phyloP scores from a whole-genome alignment of 2,113 vertebrate genomes.

The Chaetops frenatus region DNA sequence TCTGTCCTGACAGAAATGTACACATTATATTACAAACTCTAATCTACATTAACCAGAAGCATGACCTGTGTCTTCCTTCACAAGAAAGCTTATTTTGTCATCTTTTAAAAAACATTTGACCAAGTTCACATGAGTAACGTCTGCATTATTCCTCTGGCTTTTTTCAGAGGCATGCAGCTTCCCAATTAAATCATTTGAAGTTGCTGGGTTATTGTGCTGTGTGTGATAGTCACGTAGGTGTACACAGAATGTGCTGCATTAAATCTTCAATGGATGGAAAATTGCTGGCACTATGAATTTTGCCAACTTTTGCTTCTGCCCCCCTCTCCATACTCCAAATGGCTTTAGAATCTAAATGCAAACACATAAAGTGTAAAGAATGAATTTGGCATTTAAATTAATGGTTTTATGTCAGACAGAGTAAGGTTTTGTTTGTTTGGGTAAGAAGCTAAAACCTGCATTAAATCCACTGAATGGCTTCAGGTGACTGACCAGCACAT shows the following conservation, averaged over 20 bases:
- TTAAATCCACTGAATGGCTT: not conserved
- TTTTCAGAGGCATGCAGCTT: not conserved
- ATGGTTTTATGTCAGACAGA: not conserved
- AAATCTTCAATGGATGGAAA: constrained; percentile 32
- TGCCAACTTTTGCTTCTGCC: not conserved
- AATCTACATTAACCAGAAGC: constrained; percentile 25
- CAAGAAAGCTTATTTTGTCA: not conserved
- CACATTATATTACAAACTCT: not conserved
- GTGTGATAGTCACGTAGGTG: constrained; percentile 30
- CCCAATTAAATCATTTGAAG: constrained; percentile 31
- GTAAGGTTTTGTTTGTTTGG: not conserved
- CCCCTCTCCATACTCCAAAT: not conserved
- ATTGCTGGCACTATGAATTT: constrained; percentile 25
- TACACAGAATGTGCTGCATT: constrained; percentile 6
- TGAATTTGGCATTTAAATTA: constrained; percentile 43
- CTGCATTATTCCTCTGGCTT: not conserved
- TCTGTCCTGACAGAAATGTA: not conserved
- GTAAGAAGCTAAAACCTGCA: not conserved
- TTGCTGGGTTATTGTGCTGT: constrained; percentile 4
- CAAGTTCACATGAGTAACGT: not conserved
- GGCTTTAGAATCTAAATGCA: constrained; percentile 26
- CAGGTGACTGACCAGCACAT: constrained; percentile 1
- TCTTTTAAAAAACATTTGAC: not conserved
- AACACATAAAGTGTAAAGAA: constrained; percentile 17
- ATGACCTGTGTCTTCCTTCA: not conserved